Base-by-base conservation (phyloP, 2,888 invertebrate species). In the Strigamia transsilvanica region DNA sequence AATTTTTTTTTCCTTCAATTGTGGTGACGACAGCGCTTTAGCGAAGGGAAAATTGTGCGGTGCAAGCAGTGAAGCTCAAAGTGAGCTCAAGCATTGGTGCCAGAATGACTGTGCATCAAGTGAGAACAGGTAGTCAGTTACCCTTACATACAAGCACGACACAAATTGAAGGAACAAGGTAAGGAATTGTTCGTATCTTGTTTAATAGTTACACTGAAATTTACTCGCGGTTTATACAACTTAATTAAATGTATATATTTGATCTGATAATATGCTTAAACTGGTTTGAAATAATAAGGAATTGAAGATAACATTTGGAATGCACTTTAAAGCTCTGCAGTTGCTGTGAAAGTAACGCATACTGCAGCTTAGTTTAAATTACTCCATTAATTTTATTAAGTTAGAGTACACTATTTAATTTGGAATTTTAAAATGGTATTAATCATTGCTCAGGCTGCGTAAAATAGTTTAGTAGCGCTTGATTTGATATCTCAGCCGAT, bases 21-120 rank as follows among this genome's bases (percentile, higher is more conserved):
- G 73, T 73, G 73, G 73, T 73, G 73, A 73, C 73, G 73, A 73
- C 73, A 73, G 73, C 73, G 73, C 73, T 73, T 73, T 73, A 32
- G 73, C 27, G 73, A 73, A 73, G 73, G 32, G 73, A 73, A 73
- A 73, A 73, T 73, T 73, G 73, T 73, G 73, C 73, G 73, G 73
- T 73, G 73, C 32, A 32, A 73, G 73, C 73, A 73, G 73, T 73
- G 73, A 73, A 73, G 73, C 73, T 73, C 73, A 73, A 73, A 73
- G 27, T 73, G 73, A 73, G 32, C 73, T 23, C 23, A 32, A 73
- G 73, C 73, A 73, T 32, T 73, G 73, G 73, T 73, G 73, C 73
- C 73, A 73, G 73, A 73, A 73, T 73, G 73, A 73, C 73, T 73
- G 73, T 73, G 73, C 73, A 73, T 73, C 73, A 73, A 73, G 32